Evolutionary conservation across 2,888 invertebrate genomes (phyloP), one percentile per base, ranked within the genome.

Genomic region (Tipula confusa): DNA sequence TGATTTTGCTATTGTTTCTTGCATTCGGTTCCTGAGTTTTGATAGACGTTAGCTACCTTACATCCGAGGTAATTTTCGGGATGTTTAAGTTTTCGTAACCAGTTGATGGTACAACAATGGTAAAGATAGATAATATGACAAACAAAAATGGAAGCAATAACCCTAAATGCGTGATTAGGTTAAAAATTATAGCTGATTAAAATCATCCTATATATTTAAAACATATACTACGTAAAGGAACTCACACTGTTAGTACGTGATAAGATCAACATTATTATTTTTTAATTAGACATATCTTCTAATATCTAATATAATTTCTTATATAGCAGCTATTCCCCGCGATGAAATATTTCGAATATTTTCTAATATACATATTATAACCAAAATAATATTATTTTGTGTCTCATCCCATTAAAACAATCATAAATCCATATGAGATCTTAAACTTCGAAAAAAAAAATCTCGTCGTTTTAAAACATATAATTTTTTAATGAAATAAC

Each of bases 351-450:
- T 24, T 24, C 6, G 11, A 64, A 64, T 64, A 64, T 64, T 64
- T 64, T 24, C 64, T 24, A 64, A 64, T 43, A 64, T 1, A 64
- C 5, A 64, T 2, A 24, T 64, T 24, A 64, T 9, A 43, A 43
- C 64, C 15, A 43, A 43, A 38, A 13, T 64, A 64, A 4, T 64
- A 43, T 7, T 64, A 24, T 64, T 64, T 64, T 64, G 64, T 64
- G 64, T 64, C 64, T 64, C 64, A 64, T 64, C 64, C 18, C 9
- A 64, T 64, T 64, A 64, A 64, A 24, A 64, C 64, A 64, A 64
- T 64, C 64, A 64, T 64, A 64, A 64, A 64, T 64, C 64, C 64
- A 64, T 64, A 64, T 64, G 64, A 64, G 64, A 64, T 64, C 64
- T 64, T 64, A 64, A 64, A 64, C 24, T 24, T 64, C 15, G 15